These are phyloP conservation scores for Hybognathus amarus DNA, from an alignment of 2,797 vertebrate species.

Conservation along the genomic window DNA sequence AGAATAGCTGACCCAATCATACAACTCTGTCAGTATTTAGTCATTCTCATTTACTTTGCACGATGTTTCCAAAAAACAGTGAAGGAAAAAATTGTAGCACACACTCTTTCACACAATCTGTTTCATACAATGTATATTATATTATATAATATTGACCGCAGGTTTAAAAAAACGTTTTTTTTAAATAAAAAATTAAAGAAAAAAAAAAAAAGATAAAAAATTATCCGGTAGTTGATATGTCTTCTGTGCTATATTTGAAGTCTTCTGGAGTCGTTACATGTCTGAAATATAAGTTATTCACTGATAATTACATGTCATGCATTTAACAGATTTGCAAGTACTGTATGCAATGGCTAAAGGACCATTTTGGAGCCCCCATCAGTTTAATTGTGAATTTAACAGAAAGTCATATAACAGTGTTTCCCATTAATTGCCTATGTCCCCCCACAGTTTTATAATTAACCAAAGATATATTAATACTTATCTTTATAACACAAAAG, in stretches of 20 bases:
- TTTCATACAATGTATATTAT: neutral
- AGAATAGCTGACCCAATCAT: neutral
- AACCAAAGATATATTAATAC: too few species aligned
- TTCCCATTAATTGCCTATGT: too few species aligned
- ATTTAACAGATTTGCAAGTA: neutral
- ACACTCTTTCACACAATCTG: neutral
- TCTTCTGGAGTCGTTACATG: neutral
- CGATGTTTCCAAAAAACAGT: neutral
- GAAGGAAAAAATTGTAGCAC: neutral
- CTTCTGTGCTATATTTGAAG: neutral
- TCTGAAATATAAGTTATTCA: neutral
- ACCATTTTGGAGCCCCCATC: neutral
- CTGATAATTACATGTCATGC: neutral
- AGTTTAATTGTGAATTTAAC: neutral
- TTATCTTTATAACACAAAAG: too few species aligned
- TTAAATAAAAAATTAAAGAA: too few species aligned
- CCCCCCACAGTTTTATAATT: too few species aligned
- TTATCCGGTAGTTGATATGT: neutral
- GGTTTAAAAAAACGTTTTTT: neutral
- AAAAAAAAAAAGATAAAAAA: too few species aligned
- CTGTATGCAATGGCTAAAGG: neutral
- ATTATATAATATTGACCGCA: conserved; percentile 4
- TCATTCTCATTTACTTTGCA: neutral
- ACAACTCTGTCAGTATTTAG: neutral
- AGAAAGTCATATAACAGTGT: neutral